Evolutionary conservation across 35 echinoderm and acorn worm genomes (phyloP), one percentile per base, ranked within the genome.

Genomic region (Lytechinus variegatus): DNA sequence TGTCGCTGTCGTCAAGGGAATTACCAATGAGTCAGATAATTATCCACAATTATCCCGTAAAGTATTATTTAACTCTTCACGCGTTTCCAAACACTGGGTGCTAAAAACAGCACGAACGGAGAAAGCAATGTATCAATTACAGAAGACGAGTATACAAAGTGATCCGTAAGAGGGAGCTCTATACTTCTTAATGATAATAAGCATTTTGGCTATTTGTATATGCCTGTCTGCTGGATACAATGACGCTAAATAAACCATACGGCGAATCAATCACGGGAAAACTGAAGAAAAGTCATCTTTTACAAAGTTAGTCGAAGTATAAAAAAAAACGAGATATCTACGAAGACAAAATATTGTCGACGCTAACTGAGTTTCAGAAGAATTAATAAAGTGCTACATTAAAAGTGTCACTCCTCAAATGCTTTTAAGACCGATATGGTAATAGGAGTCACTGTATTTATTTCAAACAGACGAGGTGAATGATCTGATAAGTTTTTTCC

Each of bases 1-100:
- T 6, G 88, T 90, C 88, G 52, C 28, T 21, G n/a, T 52, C 88
- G 88, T 90, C 88, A 54, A 16, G 66, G 66, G 66, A 79, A 79
- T 79, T 16, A 79, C n/a, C 66, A 79, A 79, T 79, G 66, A n/a
- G 66, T 79, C 66, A 79, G 66, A 24, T 79, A 79, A 79, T 79
- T 79, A 90, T 90, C 88, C 88, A 90, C 29, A 90, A 44, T 52
- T 54, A 90, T 13, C 28, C 29, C 52, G 24, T 21, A 52, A 90
- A 90, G 28, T 90, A 28, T 90, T 90, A 33, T 90, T 54, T 52
- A 28, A 52, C 88, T 54, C 88, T 90, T 54, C 52, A 52, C 52
- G 28, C 52, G 88, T 14, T 44, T 44, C 10, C 29, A 54, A 90
- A 54, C 88, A 52, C 10, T 8, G 29, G 29, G 52, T 10, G 29